These are phyloP conservation scores for Holocentrus rufus DNA, from an alignment of 2,797 vertebrate species.

Conservation along the genomic window DNA sequence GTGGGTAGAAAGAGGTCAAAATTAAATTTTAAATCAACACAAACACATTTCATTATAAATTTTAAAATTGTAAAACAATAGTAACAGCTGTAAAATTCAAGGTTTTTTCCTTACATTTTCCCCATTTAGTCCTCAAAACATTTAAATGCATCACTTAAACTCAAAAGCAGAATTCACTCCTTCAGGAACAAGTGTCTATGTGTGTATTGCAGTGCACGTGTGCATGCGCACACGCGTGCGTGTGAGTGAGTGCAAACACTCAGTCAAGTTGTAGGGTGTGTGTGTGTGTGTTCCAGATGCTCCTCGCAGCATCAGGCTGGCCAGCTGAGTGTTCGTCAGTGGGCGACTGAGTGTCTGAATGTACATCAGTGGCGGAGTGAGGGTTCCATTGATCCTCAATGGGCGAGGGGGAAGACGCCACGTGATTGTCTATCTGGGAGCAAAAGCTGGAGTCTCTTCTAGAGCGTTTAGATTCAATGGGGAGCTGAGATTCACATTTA, in stretches of 20 bases:
- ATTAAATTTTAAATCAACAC: background rate
- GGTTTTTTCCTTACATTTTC: background rate
- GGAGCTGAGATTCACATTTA: background rate
- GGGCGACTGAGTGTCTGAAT: background rate
- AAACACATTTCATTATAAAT: background rate
- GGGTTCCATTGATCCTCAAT: background rate
- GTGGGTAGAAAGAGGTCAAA: background rate
- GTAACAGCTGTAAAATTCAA: background rate
- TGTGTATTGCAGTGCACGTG: no score
- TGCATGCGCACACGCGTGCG: no score
- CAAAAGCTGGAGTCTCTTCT: background rate
- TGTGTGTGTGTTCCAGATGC: slow-evolving; percentile 22
- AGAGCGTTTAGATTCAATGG: background rate
- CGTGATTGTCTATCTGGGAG: slow-evolving; percentile 6
- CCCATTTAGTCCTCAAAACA: background rate
- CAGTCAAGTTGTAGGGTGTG: background rate
- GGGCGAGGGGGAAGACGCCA: background rate
- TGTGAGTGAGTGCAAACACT: background rate
- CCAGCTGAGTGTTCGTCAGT: background rate
- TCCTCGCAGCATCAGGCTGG: no score
- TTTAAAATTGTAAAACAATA: background rate
- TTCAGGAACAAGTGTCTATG: background rate
- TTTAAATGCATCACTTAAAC: background rate
- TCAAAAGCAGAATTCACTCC: no score
- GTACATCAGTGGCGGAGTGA: background rate